phyloP scores from a whole-genome alignment of 2,888 invertebrate species.

The Druceiella hillmani region DNA sequence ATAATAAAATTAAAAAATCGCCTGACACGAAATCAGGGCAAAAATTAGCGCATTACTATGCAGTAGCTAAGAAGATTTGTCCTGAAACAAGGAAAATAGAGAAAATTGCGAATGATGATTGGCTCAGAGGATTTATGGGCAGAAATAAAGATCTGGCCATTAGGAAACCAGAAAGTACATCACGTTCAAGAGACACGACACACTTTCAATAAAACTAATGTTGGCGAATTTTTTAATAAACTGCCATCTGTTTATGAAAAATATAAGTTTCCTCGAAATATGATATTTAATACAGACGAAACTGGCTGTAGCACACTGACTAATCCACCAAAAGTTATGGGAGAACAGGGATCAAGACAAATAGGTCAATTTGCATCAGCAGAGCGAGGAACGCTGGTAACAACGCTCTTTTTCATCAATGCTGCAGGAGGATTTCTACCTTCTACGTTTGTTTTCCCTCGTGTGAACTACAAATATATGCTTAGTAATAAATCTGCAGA shows the following conservation, averaged over 20 bases:
- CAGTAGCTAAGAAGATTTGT: constrained; percentile 8
- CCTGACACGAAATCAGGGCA: constrained; percentile 11
- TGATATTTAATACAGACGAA: constrained; percentile 8
- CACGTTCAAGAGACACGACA: too few species aligned
- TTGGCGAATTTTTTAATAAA: constrained; percentile 9
- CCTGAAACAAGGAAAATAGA: constrained; percentile 10
- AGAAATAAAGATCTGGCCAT: background rate
- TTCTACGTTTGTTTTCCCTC: constrained; percentile 11
- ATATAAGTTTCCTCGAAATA: constrained; percentile 9
- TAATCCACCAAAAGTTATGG: constrained; percentile 15
- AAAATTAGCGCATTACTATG: constrained; percentile 14
- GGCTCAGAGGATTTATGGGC: constrained; percentile 7
- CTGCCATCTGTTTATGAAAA: constrained; percentile 11
- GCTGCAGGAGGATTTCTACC: constrained; percentile 9
- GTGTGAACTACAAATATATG: constrained; percentile 13
- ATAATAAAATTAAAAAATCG: constrained; percentile 14
- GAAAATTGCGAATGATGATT: constrained; percentile 9
- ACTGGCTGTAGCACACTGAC: constrained; percentile 13
- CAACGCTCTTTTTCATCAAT: too few species aligned
- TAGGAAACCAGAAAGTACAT: constrained; percentile 4
- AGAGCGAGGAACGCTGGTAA: too few species aligned
- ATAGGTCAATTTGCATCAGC: constrained; percentile 11
- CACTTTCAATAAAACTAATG: constrained; percentile 9
- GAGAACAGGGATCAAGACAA: constrained; percentile 11
- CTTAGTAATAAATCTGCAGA: constrained; percentile 18